These are phyloP conservation scores for Ephialtes manifestator DNA, from an alignment of 2,888 invertebrate genomes.

Conservation along the genomic window DNA sequence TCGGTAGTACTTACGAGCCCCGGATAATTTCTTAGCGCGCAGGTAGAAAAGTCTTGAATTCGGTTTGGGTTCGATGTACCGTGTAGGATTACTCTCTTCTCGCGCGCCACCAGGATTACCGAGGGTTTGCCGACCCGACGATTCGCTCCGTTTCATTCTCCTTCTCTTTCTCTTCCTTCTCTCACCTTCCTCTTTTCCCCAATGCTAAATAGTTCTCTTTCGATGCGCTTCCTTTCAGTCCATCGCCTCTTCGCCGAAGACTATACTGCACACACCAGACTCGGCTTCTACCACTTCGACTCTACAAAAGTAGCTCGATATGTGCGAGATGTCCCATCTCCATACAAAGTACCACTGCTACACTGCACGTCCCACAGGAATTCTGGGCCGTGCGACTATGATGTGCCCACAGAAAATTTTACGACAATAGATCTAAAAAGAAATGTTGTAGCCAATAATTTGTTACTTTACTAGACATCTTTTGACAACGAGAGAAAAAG, in stretches of 20 bases:
- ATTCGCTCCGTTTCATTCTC: slow-evolving; percentile 24
- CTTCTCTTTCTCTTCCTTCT: slow-evolving; percentile 15
- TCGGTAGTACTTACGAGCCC: slow-evolving; percentile 61
- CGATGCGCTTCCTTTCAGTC: slow-evolving; percentile 69
- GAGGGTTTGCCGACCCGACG: slow-evolving; percentile 58
- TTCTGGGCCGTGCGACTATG: neutral
- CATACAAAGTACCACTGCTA: neutral
- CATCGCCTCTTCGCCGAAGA: slow-evolving; percentile 57
- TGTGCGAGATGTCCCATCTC: slow-evolving; percentile 2
- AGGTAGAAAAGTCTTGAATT: slow-evolving; percentile 71
- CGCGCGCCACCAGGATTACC: slow-evolving; percentile 60
- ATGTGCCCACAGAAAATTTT: neutral
- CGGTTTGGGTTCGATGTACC: slow-evolving; percentile 67
- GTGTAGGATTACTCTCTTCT: slow-evolving; percentile 68
- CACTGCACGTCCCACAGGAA: neutral
- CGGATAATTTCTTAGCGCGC: slow-evolving; percentile 68
- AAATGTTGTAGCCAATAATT: neutral
- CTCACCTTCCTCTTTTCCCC: slow-evolving; percentile 23
- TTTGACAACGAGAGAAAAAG: too few species aligned
- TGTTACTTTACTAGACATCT: neutral
- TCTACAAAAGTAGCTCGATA: slow-evolving; percentile 58
- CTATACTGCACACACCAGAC: slow-evolving; percentile 36
- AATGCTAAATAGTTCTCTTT: slow-evolving; percentile 68
- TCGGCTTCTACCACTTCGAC: slow-evolving; percentile 17
- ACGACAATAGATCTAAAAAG: neutral